phyloP scores from a whole-genome alignment of 2,113 vertebrate genomes.

The Alces alces region DNA sequence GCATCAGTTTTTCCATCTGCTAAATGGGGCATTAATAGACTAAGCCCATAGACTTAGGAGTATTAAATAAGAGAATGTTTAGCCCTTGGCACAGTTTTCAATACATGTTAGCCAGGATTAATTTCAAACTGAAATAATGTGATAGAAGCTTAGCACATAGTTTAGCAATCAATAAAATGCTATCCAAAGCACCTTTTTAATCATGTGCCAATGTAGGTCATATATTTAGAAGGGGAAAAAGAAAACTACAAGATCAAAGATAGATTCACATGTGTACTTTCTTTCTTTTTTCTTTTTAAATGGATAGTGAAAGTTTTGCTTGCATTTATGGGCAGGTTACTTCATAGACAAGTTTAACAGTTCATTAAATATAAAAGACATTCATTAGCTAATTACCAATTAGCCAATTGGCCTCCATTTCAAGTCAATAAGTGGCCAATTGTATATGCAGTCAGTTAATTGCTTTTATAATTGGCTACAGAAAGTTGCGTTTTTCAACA shows the following conservation, averaged over 20 bases:
- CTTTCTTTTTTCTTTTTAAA: conserved; percentile 4
- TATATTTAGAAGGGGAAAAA: background rate
- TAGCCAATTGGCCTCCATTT: conserved; percentile 54
- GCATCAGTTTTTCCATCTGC: background rate
- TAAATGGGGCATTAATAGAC: background rate
- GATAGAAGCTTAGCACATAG: background rate
- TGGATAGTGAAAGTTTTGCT: background rate
- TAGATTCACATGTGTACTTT: background rate
- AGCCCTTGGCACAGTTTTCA: background rate
- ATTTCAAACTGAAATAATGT: background rate
- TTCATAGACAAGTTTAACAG: conserved; percentile 46
- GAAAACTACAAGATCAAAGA: background rate
- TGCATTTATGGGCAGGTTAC: background rate
- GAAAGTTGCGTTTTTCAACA: conserved; percentile 19
- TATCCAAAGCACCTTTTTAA: background rate
- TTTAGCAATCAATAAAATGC: background rate
- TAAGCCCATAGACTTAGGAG: background rate
- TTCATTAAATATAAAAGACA: conserved; percentile 49
- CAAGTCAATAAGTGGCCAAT: conserved; percentile 60
- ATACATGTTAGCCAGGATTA: background rate
- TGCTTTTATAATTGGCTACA: conserved; percentile 55
- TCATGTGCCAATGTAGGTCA: background rate
- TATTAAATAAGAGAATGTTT: conserved; percentile 14
- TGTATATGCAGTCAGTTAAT: conserved; percentile 64
- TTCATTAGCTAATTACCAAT: conserved; percentile 67